Conservation (phyloP, 2,797 vertebrate genomes). For the Tokudaia tokunoshimensis region DNA sequence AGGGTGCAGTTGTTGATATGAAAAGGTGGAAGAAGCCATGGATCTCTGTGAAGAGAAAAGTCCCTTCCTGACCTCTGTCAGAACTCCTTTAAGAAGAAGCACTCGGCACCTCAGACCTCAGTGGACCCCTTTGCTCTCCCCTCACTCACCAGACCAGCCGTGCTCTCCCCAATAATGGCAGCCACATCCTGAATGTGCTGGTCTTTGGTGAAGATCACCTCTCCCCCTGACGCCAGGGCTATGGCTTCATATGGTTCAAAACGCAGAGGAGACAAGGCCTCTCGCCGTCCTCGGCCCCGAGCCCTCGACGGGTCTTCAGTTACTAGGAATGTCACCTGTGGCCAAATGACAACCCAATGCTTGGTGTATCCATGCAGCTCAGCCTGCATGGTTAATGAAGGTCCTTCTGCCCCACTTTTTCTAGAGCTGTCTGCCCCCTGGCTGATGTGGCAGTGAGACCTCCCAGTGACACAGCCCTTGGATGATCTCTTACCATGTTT, state of each 20-base stretch:
- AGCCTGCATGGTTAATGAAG: not conserved
- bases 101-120: not conserved
- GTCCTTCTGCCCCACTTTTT: not conserved
- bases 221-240: constrained; percentile 92
- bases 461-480: not conserved
- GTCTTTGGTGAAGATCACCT: constrained; percentile 93
- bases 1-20: not conserved
- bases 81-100: not conserved
- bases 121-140: too few relatives aligned
- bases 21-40: not conserved
- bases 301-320: constrained; percentile 90
- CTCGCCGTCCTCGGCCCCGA: constrained; percentile 83
- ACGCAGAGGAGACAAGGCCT: constrained; percentile 88
- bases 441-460: not conserved
- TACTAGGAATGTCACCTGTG: constrained; percentile 93
- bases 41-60: not conserved
- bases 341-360: not conserved
- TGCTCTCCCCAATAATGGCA: constrained; percentile 90
- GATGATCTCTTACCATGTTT: not conserved
- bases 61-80: not conserved
- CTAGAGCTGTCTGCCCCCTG: not conserved
- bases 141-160: constrained; percentile 86
- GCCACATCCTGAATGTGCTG: constrained; percentile 91
- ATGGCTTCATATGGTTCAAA: constrained; percentile 92
- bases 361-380: not conserved